phyloP scores from a whole-genome alignment of 2,888 invertebrate genomes.

The Hirtodrosophila confusa region DNA sequence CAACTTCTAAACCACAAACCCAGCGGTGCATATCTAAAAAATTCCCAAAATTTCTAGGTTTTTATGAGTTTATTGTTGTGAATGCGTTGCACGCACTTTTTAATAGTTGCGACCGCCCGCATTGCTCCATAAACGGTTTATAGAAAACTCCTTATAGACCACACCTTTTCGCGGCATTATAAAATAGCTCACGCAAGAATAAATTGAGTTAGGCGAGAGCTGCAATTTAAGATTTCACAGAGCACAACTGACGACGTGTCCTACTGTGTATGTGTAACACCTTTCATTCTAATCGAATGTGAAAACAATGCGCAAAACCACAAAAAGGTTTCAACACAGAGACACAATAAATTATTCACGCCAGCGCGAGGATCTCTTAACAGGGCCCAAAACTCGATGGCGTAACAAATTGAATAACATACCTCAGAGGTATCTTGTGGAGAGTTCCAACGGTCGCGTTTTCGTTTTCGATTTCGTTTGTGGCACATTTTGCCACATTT shows the following conservation, averaged over 20 bases:
- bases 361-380: slow-evolving; percentile 64
- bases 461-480: slow-evolving; percentile 72
- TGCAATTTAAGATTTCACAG: slow-evolving; percentile 76
- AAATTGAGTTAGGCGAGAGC: slow-evolving; percentile 53
- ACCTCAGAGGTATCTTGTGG: slow-evolving; percentile 29
- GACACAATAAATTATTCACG: slow-evolving; percentile 73
- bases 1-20: slow-evolving; percentile 12
- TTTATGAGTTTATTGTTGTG: slow-evolving; percentile 14
- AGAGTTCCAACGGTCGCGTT: slow-evolving; percentile 49
- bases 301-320: slow-evolving; percentile 66
- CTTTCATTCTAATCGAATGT: slow-evolving; percentile 63
- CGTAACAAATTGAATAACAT: slow-evolving; percentile 76
- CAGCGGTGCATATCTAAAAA: slow-evolving; percentile 62
- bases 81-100: slow-evolving; percentile 61
- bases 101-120: slow-evolving; percentile 69
- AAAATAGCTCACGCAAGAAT: slow-evolving; percentile 68
- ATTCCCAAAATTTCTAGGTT: slow-evolving; percentile 2
- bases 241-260: slow-evolving; percentile 7
- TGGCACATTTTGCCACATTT: slow-evolving; percentile 48
- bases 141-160: slow-evolving; percentile 12
- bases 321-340: slow-evolving; percentile 26
- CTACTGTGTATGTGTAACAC: slow-evolving; percentile 44
- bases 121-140: slow-evolving; percentile 60
- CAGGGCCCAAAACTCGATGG: slow-evolving; percentile 38
- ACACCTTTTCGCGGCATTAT: slow-evolving; percentile 43